Evolutionary conservation across 2,888 invertebrate species (phyloP).

Genomic region (Trachelus iudaicus): DNA sequence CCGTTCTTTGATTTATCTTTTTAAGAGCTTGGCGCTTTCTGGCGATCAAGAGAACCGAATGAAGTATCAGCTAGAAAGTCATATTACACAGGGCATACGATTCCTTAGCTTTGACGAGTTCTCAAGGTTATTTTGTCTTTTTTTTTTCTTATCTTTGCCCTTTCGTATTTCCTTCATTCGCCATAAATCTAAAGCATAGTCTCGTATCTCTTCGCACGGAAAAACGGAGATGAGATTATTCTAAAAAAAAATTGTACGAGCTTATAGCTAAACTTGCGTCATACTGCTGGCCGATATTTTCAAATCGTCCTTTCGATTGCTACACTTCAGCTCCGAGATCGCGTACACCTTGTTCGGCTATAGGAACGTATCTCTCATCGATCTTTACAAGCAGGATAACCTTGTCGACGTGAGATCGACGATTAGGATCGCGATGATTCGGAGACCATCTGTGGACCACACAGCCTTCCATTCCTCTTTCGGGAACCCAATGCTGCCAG

Average conservation of each 20-base stretch:
- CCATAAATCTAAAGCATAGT: neutral
- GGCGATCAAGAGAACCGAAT: neutral
- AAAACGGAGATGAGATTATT: neutral
- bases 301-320: neutral
- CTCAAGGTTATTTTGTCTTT: neutral
- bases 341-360: constrained; percentile 89
- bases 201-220: neutral
- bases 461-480: constrained; percentile 92
- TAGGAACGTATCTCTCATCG: constrained; percentile 92
- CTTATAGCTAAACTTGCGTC: neutral
- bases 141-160: neutral
- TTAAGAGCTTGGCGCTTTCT: neutral
- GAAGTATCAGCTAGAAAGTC: neutral
- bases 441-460: constrained; percentile 96
- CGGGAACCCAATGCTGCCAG: constrained; percentile 93
- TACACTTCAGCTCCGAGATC: constrained; percentile 78
- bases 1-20: neutral
- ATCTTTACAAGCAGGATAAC: constrained; percentile 93
- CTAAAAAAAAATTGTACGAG: neutral
- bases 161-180: neutral
- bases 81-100: neutral
- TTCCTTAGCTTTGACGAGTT: neutral
- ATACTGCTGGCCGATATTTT: neutral
- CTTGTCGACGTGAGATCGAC: constrained; percentile 91
- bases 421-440: constrained; percentile 87